Percentiles rank a stretch among this genome's conserved stretches.
These are phyloP conservation scores for Gisinianus flammeolus DNA, from an alignment of 2,888 invertebrate genomes.

Conservation along the genomic window DNA sequence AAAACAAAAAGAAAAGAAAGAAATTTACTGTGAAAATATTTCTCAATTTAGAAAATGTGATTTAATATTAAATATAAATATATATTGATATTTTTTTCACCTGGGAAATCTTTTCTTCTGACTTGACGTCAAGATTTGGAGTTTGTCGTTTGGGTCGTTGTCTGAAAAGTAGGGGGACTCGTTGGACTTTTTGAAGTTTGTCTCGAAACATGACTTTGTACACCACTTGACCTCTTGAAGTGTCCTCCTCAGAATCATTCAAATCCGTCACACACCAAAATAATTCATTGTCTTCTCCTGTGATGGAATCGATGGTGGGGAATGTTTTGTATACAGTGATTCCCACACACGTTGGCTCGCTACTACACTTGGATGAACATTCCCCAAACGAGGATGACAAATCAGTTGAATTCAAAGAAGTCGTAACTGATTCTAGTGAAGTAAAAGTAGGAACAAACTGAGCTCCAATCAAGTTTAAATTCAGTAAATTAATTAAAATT, in stretches of 20 bases:
- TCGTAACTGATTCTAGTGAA: background rate
- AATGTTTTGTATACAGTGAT: background rate
- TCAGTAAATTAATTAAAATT: background rate
- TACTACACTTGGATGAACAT: background rate
- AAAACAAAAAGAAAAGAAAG: no score
- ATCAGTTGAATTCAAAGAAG: background rate
- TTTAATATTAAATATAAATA: no score
- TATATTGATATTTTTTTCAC: no score
- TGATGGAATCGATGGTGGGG: background rate
- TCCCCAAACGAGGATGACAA: background rate
- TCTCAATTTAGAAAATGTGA: no score
- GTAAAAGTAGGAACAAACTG: background rate
- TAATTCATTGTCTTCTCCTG: background rate
- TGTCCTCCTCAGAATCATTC: background rate
- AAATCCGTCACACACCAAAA: background rate
- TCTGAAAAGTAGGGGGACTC: background rate
- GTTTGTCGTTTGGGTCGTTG: background rate
- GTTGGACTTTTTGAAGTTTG: background rate
- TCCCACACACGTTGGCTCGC: background rate
- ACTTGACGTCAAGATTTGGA: background rate
- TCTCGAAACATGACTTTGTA: conserved; percentile 7
- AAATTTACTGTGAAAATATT: no score
- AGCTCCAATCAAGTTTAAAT: background rate
- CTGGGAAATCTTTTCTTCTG: no score
- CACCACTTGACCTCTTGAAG: background rate